Conservation (phyloP, 2,113 vertebrate species). For the Caranx ignobilis region DNA sequence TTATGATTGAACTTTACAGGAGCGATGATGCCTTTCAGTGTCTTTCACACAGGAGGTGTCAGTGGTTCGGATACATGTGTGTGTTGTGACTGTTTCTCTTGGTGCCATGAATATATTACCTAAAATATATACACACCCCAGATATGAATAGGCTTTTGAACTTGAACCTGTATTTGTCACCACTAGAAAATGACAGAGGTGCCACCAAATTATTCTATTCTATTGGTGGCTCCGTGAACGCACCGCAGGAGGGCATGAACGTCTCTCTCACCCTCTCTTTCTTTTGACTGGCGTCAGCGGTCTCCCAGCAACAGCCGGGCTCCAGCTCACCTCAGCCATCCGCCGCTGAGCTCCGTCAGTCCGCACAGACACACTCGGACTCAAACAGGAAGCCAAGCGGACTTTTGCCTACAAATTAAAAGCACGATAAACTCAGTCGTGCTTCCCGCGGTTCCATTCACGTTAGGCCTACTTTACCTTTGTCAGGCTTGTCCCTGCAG, state of each 20-base stretch:
- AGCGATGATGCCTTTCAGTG: background rate
- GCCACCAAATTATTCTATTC: background rate
- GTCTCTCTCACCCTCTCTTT: constrained; percentile 42
- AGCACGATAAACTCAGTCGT: background rate
- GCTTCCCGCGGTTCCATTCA: background rate
- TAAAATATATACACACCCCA: no score
- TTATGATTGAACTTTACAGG: background rate
- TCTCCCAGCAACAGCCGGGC: constrained; percentile 82
- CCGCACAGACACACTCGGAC: background rate
- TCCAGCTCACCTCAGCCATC: constrained; percentile 61
- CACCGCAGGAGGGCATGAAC: constrained; percentile 75
- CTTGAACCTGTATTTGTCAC: background rate
- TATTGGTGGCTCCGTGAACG: constrained; percentile 12
- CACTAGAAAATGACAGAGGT: background rate
- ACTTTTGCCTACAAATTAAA: constrained; percentile 47
- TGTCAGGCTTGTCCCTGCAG: background rate
- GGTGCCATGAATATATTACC: no score
- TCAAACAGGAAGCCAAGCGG: background rate
- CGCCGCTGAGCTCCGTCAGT: constrained; percentile 46
- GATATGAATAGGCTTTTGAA: no score
- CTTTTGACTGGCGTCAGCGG: constrained; percentile 79
- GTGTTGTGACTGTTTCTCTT: background rate
- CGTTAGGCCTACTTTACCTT: background rate
- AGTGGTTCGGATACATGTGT: background rate
- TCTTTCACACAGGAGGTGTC: no score